These are phyloP conservation scores for Protomyctophum bolini DNA, from an alignment of 2,113 vertebrate species.

Conservation along the genomic window DNA sequence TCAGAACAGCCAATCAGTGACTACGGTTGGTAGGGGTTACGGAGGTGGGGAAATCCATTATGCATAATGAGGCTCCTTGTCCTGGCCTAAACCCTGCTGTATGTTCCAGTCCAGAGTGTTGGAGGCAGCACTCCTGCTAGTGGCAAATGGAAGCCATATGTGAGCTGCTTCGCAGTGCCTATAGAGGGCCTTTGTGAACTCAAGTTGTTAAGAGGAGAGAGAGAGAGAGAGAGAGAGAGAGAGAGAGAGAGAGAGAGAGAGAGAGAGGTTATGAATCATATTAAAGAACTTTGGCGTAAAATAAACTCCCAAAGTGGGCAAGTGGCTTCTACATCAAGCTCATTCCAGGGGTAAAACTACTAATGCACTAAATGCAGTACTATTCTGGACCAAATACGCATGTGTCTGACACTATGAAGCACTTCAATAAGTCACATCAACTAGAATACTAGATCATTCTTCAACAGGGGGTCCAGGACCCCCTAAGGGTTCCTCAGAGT, in stretches of 20 bases:
- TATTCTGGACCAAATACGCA: background rate
- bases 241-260: conserved; percentile 3
- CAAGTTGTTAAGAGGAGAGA: background rate
- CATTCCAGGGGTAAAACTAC: background rate
- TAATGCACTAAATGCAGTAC: background rate
- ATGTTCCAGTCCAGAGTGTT: conserved; percentile 27
- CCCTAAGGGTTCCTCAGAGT: too few species aligned
- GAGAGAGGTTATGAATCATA: conserved; percentile 3
- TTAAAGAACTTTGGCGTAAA: conserved; percentile 4
- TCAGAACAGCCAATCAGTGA: background rate
- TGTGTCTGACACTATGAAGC: background rate
- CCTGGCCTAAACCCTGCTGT: conserved; percentile 50
- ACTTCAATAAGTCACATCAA: too few species aligned
- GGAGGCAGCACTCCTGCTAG: conserved; percentile 30
- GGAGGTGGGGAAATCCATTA: conserved; percentile 10
- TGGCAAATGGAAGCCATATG: conserved; percentile 62
- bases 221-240: conserved; percentile 9
- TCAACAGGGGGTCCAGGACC: too few species aligned
- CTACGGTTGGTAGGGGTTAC: conserved; percentile 1
- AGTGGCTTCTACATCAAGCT: background rate
- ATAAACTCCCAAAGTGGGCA: background rate
- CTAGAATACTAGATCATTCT: too few species aligned
- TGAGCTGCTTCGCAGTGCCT: conserved; percentile 10
- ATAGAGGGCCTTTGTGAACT: conserved; percentile 58
- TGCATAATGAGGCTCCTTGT: conserved; percentile 63